A percentile compares a stretch with the other conserved stretches of the same genome.
phyloP scores from a whole-genome alignment of 2,888 invertebrate genomes.

The Lasius fuliginosus region DNA sequence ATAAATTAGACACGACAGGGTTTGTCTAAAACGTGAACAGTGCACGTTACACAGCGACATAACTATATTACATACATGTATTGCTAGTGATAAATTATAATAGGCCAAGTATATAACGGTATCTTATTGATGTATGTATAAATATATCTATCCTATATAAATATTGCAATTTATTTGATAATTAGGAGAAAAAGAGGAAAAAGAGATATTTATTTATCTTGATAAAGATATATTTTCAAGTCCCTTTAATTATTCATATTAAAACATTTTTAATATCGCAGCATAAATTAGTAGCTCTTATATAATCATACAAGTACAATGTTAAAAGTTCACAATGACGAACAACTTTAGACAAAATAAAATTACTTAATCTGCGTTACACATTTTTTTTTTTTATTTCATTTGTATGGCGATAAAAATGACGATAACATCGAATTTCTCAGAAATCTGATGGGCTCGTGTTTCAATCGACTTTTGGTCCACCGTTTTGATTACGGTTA shows the following conservation, averaged over 20 bases:
- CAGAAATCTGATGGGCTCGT: not conserved
- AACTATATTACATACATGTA: slow-evolving; percentile 6
- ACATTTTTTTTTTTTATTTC: not conserved
- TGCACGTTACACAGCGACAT: slow-evolving; percentile 6
- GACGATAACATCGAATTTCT: not conserved
- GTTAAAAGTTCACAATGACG: not conserved
- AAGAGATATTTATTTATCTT: not conserved
- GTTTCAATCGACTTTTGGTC: not conserved
- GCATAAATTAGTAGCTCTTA: not conserved
- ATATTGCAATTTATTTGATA: not conserved
- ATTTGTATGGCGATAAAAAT: not conserved
- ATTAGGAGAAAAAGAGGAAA: not conserved
- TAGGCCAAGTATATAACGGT: slow-evolving; percentile 5
- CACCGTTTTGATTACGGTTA: not conserved
- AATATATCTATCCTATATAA: not conserved
- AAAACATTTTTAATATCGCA: not conserved
- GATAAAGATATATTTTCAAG: not conserved
- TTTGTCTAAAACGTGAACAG: slow-evolving; percentile 40
- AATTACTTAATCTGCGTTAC: not conserved
- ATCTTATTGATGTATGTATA: not conserved
- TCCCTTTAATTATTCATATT: not conserved
- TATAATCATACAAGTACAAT: not conserved
- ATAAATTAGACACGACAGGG: slow-evolving; percentile 49
- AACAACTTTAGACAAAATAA: not conserved
- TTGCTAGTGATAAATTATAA: slow-evolving; percentile 23